These are phyloP conservation scores for Cinara cedri DNA, from an alignment of 2,888 invertebrate genomes.

Conservation along the genomic window DNA sequence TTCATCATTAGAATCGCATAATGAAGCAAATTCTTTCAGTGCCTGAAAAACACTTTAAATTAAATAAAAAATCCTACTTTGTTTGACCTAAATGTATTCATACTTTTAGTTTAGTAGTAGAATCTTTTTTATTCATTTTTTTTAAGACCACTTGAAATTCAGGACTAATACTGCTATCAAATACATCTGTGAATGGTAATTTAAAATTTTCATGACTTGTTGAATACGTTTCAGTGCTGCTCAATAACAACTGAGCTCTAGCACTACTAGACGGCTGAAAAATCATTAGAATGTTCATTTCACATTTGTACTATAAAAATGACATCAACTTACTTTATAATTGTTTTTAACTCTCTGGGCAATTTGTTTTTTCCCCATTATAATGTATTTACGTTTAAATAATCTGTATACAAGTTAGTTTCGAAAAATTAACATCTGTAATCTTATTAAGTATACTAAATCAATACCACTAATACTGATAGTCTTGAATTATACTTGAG, in stretches of 20 bases:
- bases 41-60: slow-evolving; percentile 67
- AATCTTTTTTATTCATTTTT: slow-evolving; percentile 89
- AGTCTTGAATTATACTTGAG: too few species aligned
- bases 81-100: slow-evolving; percentile 58
- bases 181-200: slow-evolving; percentile 66
- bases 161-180: slow-evolving; percentile 70
- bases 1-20: slow-evolving; percentile 71
- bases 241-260: slow-evolving; percentile 77
- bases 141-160: slow-evolving; percentile 81
- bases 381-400: background rate
- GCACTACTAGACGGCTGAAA: slow-evolving; percentile 88
- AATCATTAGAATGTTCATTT: background rate
- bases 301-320: background rate
- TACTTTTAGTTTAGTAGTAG: slow-evolving; percentile 87
- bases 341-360: slow-evolving; percentile 51
- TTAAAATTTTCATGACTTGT: slow-evolving; percentile 65
- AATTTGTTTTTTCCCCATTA: slow-evolving; percentile 51
- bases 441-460: too few species aligned
- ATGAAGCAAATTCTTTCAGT: slow-evolving; percentile 77
- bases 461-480: too few species aligned
- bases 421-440: too few species aligned
- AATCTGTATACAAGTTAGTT: too few species aligned
- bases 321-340: slow-evolving; percentile 29
- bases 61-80: background rate
- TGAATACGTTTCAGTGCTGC: slow-evolving; percentile 65